Base-by-base conservation (phyloP, 2,888 invertebrate genomes). In the Andrena trimmerana region DNA sequence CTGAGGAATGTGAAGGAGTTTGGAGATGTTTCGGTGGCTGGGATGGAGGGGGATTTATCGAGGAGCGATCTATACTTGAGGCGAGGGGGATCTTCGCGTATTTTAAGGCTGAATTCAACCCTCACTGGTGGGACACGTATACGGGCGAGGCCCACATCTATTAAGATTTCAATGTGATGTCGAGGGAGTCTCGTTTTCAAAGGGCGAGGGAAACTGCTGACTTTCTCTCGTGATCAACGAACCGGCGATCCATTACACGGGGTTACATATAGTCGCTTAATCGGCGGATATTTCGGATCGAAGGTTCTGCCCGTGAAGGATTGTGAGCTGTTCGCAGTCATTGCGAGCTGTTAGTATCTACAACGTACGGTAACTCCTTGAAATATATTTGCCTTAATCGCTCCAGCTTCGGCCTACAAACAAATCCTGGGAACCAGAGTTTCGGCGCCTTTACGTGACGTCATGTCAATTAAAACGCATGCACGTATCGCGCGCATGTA, bases 381-480 rank as follows among this genome's bases (percentile, higher is more conserved):
- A 57, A 57, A 57, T 24, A 24, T 27, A 10, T 2, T 27, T 27
- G 24, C 10, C 1, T 57, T 2, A 13, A 27, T 57, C 24, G 42
- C 42, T 4, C 16, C 42, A 59, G 50, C 70, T 78, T 70, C 50
- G 42, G 59, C 65, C 52, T 42, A n/a, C 71, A 84, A 88, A 86
- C 84, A 85, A 88, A 90, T 90, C 90, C 87, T 89, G 89, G 87
- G 88, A 89, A 90, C 80, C 36, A 54, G 67, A 57, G 66, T 84
- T 83, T 79, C 74, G 82, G 74, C 29, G 73, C 71, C 71, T 83
- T 69, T 82, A 78, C 72, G 83, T 90, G 90, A 90, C 90, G 87
- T 90, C 89, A 90, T 71, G 68, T 74, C 84, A 89, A 90, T 90
- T 90, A 87, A 87, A 89, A 85, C 52, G 85, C 77, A 86, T 81